phyloP scores from a whole-genome alignment of 2,797 vertebrate species.

The Morelia viridis region DNA sequence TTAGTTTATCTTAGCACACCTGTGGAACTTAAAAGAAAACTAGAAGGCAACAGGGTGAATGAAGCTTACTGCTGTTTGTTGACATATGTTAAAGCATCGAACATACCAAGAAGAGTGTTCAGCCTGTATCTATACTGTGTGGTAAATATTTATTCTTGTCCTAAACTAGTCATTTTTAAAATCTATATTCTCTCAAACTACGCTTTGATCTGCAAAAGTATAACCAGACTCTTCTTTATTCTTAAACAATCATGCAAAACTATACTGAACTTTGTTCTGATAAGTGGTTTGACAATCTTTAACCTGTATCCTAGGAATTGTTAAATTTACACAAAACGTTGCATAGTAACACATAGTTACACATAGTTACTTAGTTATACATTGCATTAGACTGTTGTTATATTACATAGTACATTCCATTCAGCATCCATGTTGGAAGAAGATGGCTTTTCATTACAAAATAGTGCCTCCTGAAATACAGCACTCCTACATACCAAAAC shows the following conservation, averaged over 20 bases:
- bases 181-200: background rate
- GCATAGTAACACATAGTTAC: background rate
- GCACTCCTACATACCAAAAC: background rate
- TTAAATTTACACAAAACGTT: background rate
- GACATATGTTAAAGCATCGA: background rate
- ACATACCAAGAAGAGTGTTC: background rate
- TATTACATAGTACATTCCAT: background rate
- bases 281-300: background rate
- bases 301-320: background rate
- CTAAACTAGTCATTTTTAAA: background rate
- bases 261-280: background rate
- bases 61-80: background rate
- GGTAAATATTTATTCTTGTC: background rate
- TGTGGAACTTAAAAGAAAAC: background rate
- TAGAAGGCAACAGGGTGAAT: background rate
- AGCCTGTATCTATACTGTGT: background rate
- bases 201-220: background rate
- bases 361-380: background rate
- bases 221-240: background rate
- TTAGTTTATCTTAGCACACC: background rate
- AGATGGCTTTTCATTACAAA: too few species aligned
- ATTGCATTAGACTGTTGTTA: background rate
- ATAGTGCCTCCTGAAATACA: background rate
- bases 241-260: background rate
- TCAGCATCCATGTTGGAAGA: background rate